phyloP scores from a whole-genome alignment of 2,113 vertebrate genomes.

The Chionis minor region DNA sequence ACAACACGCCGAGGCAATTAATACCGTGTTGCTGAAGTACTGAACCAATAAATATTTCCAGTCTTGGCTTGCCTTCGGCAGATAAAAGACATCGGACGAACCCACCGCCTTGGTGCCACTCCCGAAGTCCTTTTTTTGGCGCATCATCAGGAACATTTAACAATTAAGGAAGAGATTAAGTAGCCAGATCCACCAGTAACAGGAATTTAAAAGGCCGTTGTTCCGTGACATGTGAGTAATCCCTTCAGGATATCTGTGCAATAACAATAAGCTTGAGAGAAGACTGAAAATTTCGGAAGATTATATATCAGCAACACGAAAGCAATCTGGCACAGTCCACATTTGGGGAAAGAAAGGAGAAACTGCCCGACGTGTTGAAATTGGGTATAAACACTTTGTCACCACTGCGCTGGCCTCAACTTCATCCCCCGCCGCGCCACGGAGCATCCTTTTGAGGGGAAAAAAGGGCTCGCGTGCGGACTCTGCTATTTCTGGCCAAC shows the following conservation, averaged over 20 bases:
- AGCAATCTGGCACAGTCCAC: background rate
- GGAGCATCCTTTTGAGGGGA: background rate
- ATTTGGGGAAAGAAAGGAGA: background rate
- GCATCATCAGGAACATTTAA: background rate
- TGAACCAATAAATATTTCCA: slow-evolving; percentile 71
- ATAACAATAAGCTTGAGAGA: background rate
- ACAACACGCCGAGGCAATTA: slow-evolving; percentile 75
- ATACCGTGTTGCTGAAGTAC: slow-evolving; percentile 66
- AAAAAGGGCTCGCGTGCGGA: accelerated
- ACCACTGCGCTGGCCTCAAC: accelerated
- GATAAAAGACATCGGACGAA: slow-evolving; percentile 34
- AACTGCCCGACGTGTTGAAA: background rate
- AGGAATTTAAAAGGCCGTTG: slow-evolving; percentile 17
- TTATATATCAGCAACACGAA: background rate
- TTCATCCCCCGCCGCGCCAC: background rate
- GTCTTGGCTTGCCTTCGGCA: slow-evolving; percentile 58
- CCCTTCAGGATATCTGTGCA: background rate
- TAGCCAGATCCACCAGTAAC: background rate
- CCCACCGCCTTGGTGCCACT: slow-evolving; percentile 23
- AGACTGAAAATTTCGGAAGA: background rate
- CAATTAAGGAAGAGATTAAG: slow-evolving; percentile 26
- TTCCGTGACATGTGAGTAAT: background rate
- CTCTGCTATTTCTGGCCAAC: background rate
- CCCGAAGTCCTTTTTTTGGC: background rate
- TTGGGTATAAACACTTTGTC: background rate